A percentile compares a stretch with the other conserved stretches of the same genome.
These are phyloP conservation scores for Heliangelus exortis DNA, from an alignment of 2,797 vertebrate species.

Conservation along the genomic window DNA sequence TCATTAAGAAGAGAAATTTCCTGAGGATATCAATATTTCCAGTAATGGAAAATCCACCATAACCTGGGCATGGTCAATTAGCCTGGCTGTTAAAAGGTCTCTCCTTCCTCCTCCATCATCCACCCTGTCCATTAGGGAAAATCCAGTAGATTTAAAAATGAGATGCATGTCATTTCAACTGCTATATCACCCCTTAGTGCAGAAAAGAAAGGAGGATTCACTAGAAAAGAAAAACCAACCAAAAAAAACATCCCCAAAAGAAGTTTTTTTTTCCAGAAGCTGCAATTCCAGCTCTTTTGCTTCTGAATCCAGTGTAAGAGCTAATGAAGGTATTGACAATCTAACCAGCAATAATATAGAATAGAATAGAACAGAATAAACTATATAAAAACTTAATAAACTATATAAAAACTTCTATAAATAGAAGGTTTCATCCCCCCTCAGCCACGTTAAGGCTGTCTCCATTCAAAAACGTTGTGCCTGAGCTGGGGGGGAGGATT, in stretches of 20 bases:
- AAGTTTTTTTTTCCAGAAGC: neutral
- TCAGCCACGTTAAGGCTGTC: neutral
- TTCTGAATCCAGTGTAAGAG: neutral
- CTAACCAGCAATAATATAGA: neutral
- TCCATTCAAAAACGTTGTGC: neutral
- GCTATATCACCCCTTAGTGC: neutral
- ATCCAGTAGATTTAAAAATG: neutral
- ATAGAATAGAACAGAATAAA: too few relatives aligned
- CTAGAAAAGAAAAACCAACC: neutral
- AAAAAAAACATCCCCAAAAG: neutral
- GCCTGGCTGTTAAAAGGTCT: accelerated
- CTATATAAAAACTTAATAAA: too few relatives aligned
- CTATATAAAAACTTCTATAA: neutral
- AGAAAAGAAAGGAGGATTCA: neutral
- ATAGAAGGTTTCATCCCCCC: neutral
- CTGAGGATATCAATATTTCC: neutral
- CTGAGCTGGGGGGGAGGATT: neutral
- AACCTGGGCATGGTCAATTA: neutral
- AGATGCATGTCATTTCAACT: neutral
- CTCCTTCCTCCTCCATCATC: neutral
- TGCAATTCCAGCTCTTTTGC: neutral
- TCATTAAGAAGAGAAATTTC: neutral
- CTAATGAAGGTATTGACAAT: neutral
- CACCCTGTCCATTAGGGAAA: neutral
- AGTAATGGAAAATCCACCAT: neutral